Evolutionary conservation across 2,113 vertebrate species (phyloP).

Genomic region (Tragelaphus imberbis): DNA sequence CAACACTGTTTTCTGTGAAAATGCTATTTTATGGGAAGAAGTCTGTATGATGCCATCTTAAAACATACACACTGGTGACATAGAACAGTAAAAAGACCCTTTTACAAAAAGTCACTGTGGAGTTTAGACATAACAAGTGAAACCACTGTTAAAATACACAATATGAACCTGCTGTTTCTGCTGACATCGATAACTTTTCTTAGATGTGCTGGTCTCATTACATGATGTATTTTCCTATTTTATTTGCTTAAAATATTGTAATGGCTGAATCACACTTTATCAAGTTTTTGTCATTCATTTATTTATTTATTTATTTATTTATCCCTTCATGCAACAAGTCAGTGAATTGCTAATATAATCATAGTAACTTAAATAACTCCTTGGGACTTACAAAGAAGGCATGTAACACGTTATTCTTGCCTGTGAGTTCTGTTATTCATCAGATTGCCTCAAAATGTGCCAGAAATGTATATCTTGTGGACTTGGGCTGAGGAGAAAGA

Average conservation of each 20-base stretch:
- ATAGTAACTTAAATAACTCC: not conserved
- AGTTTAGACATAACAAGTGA: conserved; percentile 46
- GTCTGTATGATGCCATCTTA: conserved; percentile 21
- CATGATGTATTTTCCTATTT: not conserved
- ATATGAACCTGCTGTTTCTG: not conserved
- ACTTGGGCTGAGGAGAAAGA: not conserved
- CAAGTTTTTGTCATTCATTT: not conserved
- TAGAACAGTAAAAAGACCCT: conserved; percentile 6
- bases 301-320: too few relatives aligned
- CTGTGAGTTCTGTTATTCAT: not conserved
- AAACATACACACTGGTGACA: conserved; percentile 42
- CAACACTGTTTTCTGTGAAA: conserved; percentile 22
- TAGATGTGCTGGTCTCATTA: not conserved
- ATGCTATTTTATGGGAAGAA: conserved; percentile 30
- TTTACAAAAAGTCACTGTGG: not conserved
- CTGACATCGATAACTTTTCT: not conserved
- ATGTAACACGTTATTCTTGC: not conserved
- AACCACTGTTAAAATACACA: not conserved
- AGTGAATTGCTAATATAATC: not conserved
- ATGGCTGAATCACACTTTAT: not conserved
- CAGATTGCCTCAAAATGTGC: not conserved
- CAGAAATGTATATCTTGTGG: not conserved
- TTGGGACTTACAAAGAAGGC: not conserved
- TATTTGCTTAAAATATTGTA: not conserved
- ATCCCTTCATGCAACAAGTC: not conserved